Conservation (phyloP, 2,797 vertebrate species). For the Vireo griseus region DNA sequence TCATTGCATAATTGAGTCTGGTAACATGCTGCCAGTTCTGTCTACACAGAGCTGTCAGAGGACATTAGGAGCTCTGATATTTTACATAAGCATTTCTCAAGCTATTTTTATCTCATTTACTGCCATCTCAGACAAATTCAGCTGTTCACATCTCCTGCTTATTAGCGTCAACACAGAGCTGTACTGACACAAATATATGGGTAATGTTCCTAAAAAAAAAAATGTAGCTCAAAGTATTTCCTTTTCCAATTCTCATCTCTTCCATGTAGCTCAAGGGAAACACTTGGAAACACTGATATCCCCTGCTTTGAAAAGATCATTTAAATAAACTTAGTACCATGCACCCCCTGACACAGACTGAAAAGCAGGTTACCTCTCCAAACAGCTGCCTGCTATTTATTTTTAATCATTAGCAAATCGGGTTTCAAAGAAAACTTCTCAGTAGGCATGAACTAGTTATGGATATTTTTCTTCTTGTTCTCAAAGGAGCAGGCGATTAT, state of each 20-base stretch:
- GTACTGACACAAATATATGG: background rate
- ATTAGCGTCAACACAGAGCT: background rate
- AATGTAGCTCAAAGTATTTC: background rate
- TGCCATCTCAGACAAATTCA: constrained; percentile 6
- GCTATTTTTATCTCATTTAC: background rate
- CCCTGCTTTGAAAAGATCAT: background rate
- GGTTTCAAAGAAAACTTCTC: background rate
- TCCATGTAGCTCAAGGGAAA: background rate
- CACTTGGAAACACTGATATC: background rate
- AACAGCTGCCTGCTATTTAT: background rate
- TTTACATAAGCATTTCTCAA: background rate
- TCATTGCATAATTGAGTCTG: background rate
- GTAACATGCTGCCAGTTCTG: background rate
- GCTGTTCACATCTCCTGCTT: background rate
- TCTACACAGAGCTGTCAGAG: background rate
- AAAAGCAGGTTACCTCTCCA: background rate
- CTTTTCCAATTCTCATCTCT: background rate
- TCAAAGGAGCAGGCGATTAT: background rate
- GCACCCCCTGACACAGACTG: background rate
- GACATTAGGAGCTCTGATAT: background rate
- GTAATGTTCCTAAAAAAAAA: background rate
- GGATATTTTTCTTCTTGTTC: background rate
- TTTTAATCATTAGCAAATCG: background rate
- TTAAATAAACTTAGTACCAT: background rate
- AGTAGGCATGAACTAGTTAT: background rate